Conservation (phyloP, 2,113 vertebrate genomes). For the Ahaetulla prasina region DNA sequence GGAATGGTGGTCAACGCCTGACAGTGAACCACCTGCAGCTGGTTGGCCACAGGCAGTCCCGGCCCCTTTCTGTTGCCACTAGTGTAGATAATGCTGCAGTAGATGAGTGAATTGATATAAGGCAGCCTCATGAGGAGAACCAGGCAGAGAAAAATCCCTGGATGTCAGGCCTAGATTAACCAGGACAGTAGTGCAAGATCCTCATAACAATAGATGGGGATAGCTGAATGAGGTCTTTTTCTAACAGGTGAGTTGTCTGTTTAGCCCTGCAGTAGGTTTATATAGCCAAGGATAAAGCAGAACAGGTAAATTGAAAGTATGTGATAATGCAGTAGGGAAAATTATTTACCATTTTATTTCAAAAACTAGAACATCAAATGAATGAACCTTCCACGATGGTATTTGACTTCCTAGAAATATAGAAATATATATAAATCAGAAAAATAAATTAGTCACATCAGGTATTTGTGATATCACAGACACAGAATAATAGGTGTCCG, state of each 20-base stretch:
- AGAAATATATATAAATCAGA: background rate
- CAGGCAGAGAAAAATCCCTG: background rate
- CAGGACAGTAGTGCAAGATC: background rate
- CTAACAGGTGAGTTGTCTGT: background rate
- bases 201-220: background rate
- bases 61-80: background rate
- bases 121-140: background rate
- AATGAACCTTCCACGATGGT: background rate
- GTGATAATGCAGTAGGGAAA: background rate
- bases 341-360: background rate
- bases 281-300: background rate
- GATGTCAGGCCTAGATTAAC: background rate
- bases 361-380: background rate
- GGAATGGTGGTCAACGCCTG: background rate
- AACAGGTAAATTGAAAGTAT: background rate
- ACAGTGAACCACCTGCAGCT: background rate
- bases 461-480: background rate
- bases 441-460: background rate
- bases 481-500: background rate
- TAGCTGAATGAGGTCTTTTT: background rate
- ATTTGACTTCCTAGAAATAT: background rate
- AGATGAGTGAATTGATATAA: background rate
- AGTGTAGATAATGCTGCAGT: background rate
- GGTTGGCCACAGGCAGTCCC: background rate
- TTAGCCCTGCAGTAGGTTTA: background rate